Conservation (phyloP, 2,888 invertebrate genomes). For the Orchesella flavescens region DNA sequence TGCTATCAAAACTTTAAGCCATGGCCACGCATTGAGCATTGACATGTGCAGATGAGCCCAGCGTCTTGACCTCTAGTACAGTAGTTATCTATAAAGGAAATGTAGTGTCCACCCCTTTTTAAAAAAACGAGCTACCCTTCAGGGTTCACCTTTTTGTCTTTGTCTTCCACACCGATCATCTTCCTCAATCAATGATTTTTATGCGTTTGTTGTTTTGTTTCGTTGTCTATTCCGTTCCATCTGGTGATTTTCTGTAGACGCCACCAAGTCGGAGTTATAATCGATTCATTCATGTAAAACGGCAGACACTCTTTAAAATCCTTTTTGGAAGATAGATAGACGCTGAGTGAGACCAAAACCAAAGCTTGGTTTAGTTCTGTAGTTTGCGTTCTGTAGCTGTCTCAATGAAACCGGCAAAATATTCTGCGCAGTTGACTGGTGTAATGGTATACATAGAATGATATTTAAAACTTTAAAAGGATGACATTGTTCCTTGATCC, state of each 20-base stretch:
- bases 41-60: conserved; percentile 59
- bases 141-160: conserved; percentile 69
- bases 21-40: conserved; percentile 44
- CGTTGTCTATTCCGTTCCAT: conserved; percentile 42
- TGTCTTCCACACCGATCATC: conserved; percentile 63
- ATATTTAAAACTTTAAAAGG: no score
- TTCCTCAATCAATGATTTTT: conserved; percentile 62
- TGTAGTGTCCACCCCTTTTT: conserved; percentile 71
- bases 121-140: conserved; percentile 67
- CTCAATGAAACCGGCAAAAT: no score
- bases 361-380: no score
- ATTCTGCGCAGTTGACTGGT: no score
- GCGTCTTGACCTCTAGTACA: conserved; percentile 71
- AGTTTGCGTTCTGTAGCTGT: no score
- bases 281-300: conserved; percentile 59
- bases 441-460: no score
- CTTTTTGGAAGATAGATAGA: no score
- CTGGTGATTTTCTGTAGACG: conserved; percentile 46
- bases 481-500: no score
- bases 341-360: no score
- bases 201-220: conserved; percentile 34
- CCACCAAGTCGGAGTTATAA: conserved; percentile 56
- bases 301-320: not conserved
- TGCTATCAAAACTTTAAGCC: conserved; percentile 24
- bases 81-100: conserved; percentile 71